phyloP scores from a whole-genome alignment of 2,888 invertebrate species.

The Epinotia ramella region DNA sequence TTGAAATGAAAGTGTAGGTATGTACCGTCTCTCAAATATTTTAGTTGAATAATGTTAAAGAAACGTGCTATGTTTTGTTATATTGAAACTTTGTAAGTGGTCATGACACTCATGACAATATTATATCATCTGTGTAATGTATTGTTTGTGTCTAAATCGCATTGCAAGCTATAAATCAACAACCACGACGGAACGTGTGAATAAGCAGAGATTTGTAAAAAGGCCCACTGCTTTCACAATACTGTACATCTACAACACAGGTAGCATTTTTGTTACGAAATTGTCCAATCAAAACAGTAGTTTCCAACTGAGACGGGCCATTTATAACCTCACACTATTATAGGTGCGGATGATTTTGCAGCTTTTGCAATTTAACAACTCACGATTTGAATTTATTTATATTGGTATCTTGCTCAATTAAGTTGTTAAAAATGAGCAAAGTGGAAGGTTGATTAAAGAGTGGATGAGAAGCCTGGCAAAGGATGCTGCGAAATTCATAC shows the following conservation, averaged over 20 bases:
- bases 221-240: slow-evolving; percentile 8
- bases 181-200: slow-evolving; percentile 6
- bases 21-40: too few species aligned
- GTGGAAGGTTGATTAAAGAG: not conserved
- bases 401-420: slow-evolving; percentile 1
- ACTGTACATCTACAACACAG: not conserved
- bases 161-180: slow-evolving; percentile 4
- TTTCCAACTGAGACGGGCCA: slow-evolving; percentile 1
- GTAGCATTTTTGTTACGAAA: slow-evolving; percentile 8
- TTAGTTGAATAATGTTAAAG: too few species aligned
- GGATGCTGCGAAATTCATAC: not conserved
- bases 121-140: not conserved
- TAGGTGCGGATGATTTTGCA: not conserved
- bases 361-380: slow-evolving; percentile 14
- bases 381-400: slow-evolving; percentile 1
- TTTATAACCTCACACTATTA: slow-evolving; percentile 5
- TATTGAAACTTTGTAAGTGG: not conserved
- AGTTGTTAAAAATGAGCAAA: not conserved
- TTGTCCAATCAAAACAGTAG: slow-evolving; percentile 23
- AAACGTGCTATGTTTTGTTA: too few species aligned
- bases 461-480: not conserved
- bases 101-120: not conserved
- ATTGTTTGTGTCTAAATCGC: not conserved
- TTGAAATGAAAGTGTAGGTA: too few species aligned
- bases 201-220: slow-evolving; percentile 1